Percentiles rank a stretch among this genome's conserved stretches.
phyloP scores from a whole-genome alignment of 2,888 invertebrate species.

The Ceraclea dissimilis region DNA sequence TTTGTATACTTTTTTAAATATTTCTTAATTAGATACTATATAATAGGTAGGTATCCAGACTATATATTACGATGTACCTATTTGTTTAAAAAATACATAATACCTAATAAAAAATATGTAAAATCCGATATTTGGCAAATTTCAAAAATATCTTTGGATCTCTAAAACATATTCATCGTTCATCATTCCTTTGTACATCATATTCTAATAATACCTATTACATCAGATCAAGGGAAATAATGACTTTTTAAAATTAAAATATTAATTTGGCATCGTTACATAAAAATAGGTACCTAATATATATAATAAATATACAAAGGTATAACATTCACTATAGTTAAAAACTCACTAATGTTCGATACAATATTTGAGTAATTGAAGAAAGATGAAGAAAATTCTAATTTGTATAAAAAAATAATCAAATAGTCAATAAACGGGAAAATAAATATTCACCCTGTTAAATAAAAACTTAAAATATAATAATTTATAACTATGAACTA shows the following conservation, averaged over 20 bases:
- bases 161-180: neutral
- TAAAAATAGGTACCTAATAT: no score
- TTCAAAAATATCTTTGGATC: neutral
- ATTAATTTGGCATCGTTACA: neutral
- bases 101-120: neutral
- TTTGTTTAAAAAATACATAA: neutral
- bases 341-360: no score
- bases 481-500: conserved; percentile 35
- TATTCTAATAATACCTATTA: neutral
- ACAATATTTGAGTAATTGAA: no score
- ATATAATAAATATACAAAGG: no score
- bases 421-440: conserved; percentile 5
- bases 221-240: no score
- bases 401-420: neutral
- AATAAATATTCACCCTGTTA: conserved; percentile 18
- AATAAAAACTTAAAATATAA: conserved; percentile 16
- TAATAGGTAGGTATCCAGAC: no score
- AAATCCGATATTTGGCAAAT: neutral
- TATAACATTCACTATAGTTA: no score
- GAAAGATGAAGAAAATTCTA: neutral
- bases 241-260: neutral
- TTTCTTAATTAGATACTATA: no score
- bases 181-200: neutral
- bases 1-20: no score
- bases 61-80: neutral